A percentile compares a stretch with the other conserved stretches of the same genome.
These are phyloP conservation scores for Cherax destructor DNA, from an alignment of 1,140 invertebrate species.

Conservation along the genomic window DNA sequence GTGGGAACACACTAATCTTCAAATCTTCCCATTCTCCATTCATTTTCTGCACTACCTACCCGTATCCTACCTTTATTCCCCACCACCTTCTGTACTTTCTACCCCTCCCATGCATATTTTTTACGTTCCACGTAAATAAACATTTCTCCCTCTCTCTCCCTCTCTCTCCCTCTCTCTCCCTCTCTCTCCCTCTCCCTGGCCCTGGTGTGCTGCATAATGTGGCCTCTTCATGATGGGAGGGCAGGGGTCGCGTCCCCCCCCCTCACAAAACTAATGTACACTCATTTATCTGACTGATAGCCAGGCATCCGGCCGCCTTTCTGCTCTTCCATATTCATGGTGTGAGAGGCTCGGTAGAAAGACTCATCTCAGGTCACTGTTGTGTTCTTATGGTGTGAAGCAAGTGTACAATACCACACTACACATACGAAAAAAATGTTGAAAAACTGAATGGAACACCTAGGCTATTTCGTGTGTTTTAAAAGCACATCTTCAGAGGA, in stretches of 20 bases:
- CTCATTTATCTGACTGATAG: conserved; percentile 18
- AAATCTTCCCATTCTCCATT: too few relatives aligned
- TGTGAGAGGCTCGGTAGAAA: background rate
- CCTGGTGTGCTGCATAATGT: background rate
- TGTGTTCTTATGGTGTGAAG: background rate
- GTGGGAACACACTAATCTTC: too few relatives aligned
- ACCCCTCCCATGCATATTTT: too few relatives aligned
- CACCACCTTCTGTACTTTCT: too few relatives aligned
- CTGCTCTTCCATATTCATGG: conserved; percentile 20
- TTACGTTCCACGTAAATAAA: too few relatives aligned
- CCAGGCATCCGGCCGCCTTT: background rate
- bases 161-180: background rate
- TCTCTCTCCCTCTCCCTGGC: background rate
- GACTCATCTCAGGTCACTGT: background rate
- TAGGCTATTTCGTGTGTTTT: too few relatives aligned
- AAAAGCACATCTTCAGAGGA: too few relatives aligned
- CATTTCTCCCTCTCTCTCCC: too few relatives aligned
- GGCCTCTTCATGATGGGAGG: conserved; percentile 7
- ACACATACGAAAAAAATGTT: too few relatives aligned
- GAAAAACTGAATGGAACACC: too few relatives aligned
- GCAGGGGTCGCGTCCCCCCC: conserved; percentile 1
- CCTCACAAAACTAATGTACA: conserved; percentile 29
- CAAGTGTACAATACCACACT: too few relatives aligned
- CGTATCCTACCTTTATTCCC: too few relatives aligned
- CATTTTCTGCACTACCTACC: background rate